Base-by-base conservation (phyloP, 1,140 invertebrate genomes). In the Magallana angulata region DNA sequence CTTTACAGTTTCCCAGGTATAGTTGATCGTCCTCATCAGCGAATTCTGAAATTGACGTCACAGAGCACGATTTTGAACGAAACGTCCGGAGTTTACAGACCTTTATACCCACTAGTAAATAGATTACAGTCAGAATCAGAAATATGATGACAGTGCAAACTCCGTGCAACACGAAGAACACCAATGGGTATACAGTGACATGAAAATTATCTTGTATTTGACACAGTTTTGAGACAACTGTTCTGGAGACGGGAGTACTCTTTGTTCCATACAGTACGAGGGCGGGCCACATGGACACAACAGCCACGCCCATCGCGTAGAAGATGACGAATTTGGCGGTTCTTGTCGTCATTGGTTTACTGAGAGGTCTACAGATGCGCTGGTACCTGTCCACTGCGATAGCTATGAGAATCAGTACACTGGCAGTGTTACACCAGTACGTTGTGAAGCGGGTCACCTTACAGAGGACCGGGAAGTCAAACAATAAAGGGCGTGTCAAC, bases 371-470 rank as follows among this genome's bases (percentile, higher is more conserved):
- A 81, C 91, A 90, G 57, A 92, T 89, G 60, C 90, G 85, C 59
- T 81, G 84, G 81, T 89, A 86, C 57, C 90, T 58, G 82, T 92
- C 90, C 11, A 89, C 76, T 8, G 90, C 89, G 59, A 91, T 89
- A 1, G 89, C 91, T 16, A 91, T 87, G 8, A 91, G 83, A 24
- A 90, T 81, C 16, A 90, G 81, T 48, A 85, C 89, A 9, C 89
- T 88, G 1, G 84, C 59, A 11, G 87, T n/a, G 5, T 88, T 88
- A 24, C 88, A 85, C n/a, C 87, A 82, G 80, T 89, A 90, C 14
- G 89, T 91, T 12, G 68, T 16, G 60, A 89, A 90, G 1, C 90
- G 81, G 18, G 88, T 71, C 0, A 87, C 5, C 18, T 85, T 89
- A 83, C 91, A 91, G 14, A 88, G 5, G 7, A 62, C 48, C 12